phyloP scores from a whole-genome alignment of 1,140 invertebrate species.

The Drosophila rufa region DNA sequence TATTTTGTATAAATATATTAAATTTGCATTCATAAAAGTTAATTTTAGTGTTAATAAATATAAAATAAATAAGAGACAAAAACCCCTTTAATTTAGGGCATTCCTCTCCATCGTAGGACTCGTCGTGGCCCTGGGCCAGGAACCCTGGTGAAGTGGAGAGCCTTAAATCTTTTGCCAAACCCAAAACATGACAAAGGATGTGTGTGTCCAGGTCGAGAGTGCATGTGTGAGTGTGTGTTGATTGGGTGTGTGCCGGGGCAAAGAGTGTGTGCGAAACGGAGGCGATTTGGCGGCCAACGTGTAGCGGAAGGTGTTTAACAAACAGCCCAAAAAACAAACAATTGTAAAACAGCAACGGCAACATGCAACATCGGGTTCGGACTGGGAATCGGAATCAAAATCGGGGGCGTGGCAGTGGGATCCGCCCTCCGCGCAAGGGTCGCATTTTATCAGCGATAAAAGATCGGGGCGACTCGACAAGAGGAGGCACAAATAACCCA shows the following conservation, averaged over 20 bases:
- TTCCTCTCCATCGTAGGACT: background rate
- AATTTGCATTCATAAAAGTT: too few relatives aligned
- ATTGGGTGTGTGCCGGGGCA: background rate
- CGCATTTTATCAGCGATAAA: conserved; percentile 78
- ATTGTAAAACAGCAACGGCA: conserved; percentile 73
- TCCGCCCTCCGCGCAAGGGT: conserved; percentile 58
- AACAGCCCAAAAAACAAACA: conserved; percentile 81
- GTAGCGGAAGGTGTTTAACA: conserved; percentile 84
- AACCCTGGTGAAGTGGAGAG: conserved; percentile 32
- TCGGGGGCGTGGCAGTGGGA: conserved; percentile 59
- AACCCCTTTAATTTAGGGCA: background rate
- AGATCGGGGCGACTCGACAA: conserved; percentile 55
- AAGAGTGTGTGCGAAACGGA: conserved; percentile 48
- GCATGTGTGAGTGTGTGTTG: background rate
- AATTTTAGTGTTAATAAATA: too few relatives aligned
- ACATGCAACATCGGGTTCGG: conserved; percentile 30
- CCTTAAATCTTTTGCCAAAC: conserved; percentile 74
- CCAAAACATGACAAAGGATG: conserved; percentile 83
- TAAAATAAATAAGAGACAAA: background rate
- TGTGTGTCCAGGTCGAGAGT: conserved; percentile 32
- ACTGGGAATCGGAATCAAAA: conserved; percentile 21
- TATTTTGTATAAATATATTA: too few relatives aligned
- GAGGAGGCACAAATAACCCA: conserved; percentile 62
- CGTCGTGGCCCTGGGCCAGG: conserved; percentile 31
- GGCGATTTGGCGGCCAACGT: conserved; percentile 67